These are phyloP conservation scores for Machimus atricapillus DNA, from an alignment of 2,888 invertebrate species.

Conservation along the genomic window DNA sequence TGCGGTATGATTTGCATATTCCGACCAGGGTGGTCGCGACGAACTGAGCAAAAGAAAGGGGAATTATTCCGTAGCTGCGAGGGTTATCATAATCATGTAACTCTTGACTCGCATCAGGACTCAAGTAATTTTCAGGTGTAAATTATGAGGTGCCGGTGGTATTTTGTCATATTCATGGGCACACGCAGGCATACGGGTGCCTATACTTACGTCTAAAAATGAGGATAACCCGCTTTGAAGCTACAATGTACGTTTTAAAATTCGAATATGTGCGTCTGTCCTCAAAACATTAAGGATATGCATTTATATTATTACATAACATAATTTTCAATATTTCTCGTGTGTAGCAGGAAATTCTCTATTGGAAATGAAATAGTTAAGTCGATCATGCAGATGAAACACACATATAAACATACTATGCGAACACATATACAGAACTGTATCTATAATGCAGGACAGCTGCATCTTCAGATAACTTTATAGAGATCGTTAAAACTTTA, in stretches of 20 bases:
- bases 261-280: background rate
- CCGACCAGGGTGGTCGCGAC: conserved; percentile 19
- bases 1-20: conserved; percentile 32
- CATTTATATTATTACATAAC: background rate
- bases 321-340: background rate
- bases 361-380: background rate
- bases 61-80: background rate
- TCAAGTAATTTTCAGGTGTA: conserved; percentile 10
- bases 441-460: background rate
- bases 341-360: background rate
- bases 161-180: conserved; percentile 23
- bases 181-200: conserved; percentile 1
- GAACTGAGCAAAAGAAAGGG: background rate
- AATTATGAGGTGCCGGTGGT: conserved; percentile 33
- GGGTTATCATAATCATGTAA: conserved; percentile 27
- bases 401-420: background rate
- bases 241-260: background rate
- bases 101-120: conserved; percentile 9
- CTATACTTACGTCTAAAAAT: background rate
- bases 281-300: background rate
- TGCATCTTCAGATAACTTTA: background rate
- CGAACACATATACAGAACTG: background rate
- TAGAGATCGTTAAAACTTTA: background rate
- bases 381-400: background rate
- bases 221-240: background rate